phyloP scores from a whole-genome alignment of 2,113 vertebrate species.

The Perca fluviatilis region DNA sequence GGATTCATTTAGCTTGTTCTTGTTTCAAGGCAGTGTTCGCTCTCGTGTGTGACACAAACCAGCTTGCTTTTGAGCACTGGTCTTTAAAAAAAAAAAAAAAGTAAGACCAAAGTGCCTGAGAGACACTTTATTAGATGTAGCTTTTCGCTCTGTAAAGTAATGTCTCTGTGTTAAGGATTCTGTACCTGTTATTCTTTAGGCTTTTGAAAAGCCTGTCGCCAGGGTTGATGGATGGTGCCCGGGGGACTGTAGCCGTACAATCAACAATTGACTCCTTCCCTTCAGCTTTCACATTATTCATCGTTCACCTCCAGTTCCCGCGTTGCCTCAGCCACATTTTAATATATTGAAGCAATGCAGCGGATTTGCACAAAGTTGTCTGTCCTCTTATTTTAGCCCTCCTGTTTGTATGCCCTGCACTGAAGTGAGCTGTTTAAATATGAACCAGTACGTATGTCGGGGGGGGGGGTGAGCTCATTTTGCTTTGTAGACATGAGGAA shows the following conservation, averaged over 20 bases:
- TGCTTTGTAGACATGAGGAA: constrained; percentile 52
- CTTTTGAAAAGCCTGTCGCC: constrained; percentile 56
- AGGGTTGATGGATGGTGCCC: constrained; percentile 53
- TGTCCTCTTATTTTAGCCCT: constrained; percentile 4
- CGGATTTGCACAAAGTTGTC: background rate
- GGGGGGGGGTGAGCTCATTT: constrained; percentile 48
- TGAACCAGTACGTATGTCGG: constrained; percentile 67
- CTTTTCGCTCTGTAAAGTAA: background rate
- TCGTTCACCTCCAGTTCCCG: constrained; percentile 38
- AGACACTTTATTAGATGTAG: background rate
- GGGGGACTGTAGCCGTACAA: constrained; percentile 22
- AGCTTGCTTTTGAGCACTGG: background rate
- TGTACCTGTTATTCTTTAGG: constrained; percentile 25
- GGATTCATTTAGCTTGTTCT: background rate
- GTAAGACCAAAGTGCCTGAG: constrained; percentile 9
- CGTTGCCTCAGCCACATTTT: constrained; percentile 23
- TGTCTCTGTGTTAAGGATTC: constrained; percentile 17
- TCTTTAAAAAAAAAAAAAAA: background rate
- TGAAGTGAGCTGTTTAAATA: constrained; percentile 73
- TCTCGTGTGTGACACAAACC: background rate
- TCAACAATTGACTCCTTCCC: constrained; percentile 38
- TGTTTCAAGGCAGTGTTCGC: background rate
- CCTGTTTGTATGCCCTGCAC: constrained; percentile 53
- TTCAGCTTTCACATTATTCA: constrained; percentile 32
- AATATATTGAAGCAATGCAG: constrained; percentile 27